Base-by-base conservation (phyloP, 2,888 invertebrate species). In the Argyresthia albistria region DNA sequence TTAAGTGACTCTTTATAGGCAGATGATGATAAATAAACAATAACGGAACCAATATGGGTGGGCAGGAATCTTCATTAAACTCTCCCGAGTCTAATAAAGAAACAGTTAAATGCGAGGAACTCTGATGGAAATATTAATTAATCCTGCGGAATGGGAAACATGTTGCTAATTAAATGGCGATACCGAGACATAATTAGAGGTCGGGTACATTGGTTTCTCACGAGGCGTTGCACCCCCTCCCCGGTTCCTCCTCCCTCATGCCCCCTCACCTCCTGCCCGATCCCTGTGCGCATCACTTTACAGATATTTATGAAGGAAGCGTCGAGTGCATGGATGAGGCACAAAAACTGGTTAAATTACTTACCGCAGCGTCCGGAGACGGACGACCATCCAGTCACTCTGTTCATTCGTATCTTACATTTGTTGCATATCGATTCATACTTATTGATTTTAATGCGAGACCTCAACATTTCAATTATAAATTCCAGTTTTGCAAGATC, bases 61-160 rank as follows among this genome's bases (percentile, higher is more conserved):
- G 84, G 80, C 83, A 78, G 70, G 81, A 83, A 84, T 82, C 81
- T 80, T 84, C 86, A 86, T 84, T 84, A 80, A 86, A 83, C 84
- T 84, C 82, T 73, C 79, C 75, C 76, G 78, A 77, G 77, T 75
- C n/a, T n/a, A 82, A 83, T 83, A 86, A 86, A 86, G 80, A 79
- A 78, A 83, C 84, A 82, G 79, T 83, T 81, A 81, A 82, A 84
- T 79, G 82, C 77, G 76, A 78, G 70, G 80, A 81, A 80, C 76
- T 79, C 82, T 79, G 82, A 82, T 84, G 83, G 83, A 86, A 84
- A 84, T 84, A 86, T 86, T 84, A 86, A 86, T 86, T 84, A 84
- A 83, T 82, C 83, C 83, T 80, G 78, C 75, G 80, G 78, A 83
- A 86, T 84, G 81, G 78, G 76, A 80, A 84, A 83, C 83, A 82